Base-by-base conservation (phyloP, 2,113 vertebrate species). In the Tragelaphus imberbis region DNA sequence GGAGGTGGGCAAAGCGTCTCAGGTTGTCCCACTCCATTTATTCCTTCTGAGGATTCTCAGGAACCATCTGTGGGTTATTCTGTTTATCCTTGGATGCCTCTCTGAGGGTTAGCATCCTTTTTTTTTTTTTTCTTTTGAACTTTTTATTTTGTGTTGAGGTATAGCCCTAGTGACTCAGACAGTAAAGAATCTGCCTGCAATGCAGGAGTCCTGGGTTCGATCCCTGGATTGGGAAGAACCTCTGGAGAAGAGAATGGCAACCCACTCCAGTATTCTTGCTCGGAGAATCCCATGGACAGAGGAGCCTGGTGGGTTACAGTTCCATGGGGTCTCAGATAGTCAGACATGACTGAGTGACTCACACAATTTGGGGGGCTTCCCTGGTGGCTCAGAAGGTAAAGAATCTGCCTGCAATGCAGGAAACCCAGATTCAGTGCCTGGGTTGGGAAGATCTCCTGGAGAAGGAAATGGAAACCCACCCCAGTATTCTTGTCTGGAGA, bases 191-290 rank as follows among this genome's bases (percentile, higher is more conserved):
- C 65, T 5, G 11, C 9, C 65, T 71, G n/a, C n/a, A 6, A 23
- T 36, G 9, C 5, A 36, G 19, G 65, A 71, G 65, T 23, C 65
- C 5, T 36, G 65, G n/a, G 9, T 71, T 71, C 3, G 9, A 71
- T 23, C n/a, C n/a, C n/a, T 71, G 4, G 21, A 36, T 36, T 0
- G 0, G 68, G n/a, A 36, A 71, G 19, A 36, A 23, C 9, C 19
- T 4, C 10, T 71, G n/a, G 68, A 71, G 68, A 23, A 71, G n/a
- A 2, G 19, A 71, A 71, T 36, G 19, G 19, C n/a, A 36, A 23
- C n/a, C n/a, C 68, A 71, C 10, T 36, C 68, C 5, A 71, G n/a
- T 36, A 71, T 71, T 71, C 5, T 36, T 21, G n/a, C 2, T 9
- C 0, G 0, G 19, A 71, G 19, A 71, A 36, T 71, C n/a, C 9